Conservation (phyloP, 2,113 vertebrate genomes). For the Chamaea fasciata region DNA sequence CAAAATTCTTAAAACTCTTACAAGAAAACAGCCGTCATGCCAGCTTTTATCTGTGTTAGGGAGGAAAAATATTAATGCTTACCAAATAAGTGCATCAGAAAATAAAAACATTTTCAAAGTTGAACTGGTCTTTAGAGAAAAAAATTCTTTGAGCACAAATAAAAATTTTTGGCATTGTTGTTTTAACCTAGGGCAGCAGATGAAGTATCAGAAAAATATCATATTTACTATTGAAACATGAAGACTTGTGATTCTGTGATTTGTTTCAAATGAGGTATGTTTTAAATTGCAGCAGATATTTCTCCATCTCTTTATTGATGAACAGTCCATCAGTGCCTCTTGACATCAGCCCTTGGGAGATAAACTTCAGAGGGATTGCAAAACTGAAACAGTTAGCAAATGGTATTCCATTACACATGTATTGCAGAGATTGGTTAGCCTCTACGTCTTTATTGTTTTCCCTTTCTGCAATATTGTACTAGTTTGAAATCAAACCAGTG, state of each 20-base stretch:
- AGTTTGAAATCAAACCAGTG: too few species aligned
- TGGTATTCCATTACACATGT: background rate
- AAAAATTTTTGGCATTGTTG: background rate
- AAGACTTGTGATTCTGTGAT: background rate
- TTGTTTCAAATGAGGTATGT: background rate
- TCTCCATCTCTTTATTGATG: background rate
- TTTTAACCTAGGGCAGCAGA: background rate
- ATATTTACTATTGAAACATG: background rate
- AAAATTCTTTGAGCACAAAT: background rate
- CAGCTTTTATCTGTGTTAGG: background rate
- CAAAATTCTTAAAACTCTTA: background rate
- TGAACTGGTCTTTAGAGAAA: background rate
- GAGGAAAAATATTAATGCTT: background rate
- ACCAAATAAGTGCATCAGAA: background rate
- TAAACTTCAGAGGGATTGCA: background rate
- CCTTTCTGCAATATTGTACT: background rate
- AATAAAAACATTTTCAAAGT: background rate
- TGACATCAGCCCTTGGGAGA: background rate
- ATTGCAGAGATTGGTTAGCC: slow-evolving; percentile 6
- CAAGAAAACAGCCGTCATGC: background rate
- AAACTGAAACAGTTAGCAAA: slow-evolving; percentile 21
- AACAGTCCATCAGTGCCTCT: background rate
- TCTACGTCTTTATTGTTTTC: background rate
- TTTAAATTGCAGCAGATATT: background rate
- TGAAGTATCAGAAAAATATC: background rate